Conservation (phyloP, 2,888 invertebrate genomes). For the Drosophila kambysellisi region DNA sequence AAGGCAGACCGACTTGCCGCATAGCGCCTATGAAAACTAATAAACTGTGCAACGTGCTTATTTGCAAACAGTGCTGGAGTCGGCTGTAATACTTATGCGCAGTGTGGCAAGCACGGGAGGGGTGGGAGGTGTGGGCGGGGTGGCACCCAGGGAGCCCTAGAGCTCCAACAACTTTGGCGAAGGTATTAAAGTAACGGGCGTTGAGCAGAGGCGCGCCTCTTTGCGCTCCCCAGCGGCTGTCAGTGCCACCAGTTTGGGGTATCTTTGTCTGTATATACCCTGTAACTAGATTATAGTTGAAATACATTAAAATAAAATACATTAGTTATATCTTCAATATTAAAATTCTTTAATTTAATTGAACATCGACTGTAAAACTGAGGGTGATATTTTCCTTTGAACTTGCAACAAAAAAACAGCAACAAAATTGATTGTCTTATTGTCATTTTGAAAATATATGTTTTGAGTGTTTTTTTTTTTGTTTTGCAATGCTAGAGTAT, state of each 20-base stretch:
- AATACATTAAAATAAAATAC: too few relatives aligned
- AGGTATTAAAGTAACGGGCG: conserved; percentile 45
- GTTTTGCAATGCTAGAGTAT: neutral
- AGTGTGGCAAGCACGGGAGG: neutral
- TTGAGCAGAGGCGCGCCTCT: neutral
- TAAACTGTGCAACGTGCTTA: conserved; percentile 78
- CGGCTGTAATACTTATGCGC: neutral
- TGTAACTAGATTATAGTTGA: too few relatives aligned
- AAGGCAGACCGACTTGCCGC: conserved; percentile 16
- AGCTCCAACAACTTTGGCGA: conserved; percentile 46
- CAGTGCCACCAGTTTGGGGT: conserved; percentile 29
- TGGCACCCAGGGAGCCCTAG: conserved; percentile 14
- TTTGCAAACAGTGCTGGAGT: conserved; percentile 56
- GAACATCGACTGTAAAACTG: too few relatives aligned
- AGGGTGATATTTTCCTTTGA: too few relatives aligned
- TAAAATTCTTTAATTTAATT: too few relatives aligned
- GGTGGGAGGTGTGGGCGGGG: neutral
- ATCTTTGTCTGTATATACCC: conserved; percentile 22
- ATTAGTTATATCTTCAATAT: too few relatives aligned
- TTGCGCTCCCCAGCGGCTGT: conserved; percentile 22
- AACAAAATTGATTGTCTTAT: neutral
- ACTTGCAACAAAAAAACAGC: too few relatives aligned
- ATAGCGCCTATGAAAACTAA: conserved; percentile 73
- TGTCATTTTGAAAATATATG: neutral
- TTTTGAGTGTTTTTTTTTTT: neutral